Evolutionary conservation across 2,888 invertebrate genomes (phyloP).

Genomic region (Caenorhabditis drosophilae): DNA sequence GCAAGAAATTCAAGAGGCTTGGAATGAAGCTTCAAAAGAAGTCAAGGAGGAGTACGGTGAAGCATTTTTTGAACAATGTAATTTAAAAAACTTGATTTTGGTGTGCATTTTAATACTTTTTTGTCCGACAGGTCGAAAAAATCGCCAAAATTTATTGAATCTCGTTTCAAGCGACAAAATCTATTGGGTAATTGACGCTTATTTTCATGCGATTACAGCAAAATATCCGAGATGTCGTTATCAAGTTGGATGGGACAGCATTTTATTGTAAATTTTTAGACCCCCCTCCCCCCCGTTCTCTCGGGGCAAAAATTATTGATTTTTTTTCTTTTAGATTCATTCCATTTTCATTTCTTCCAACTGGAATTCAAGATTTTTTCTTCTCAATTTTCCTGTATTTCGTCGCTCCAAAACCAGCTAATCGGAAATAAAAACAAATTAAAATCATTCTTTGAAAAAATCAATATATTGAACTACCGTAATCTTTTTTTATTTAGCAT

Average conservation of each 20-base stretch:
- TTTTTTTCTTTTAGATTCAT: constrained; percentile 36
- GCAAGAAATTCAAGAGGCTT: constrained; percentile 33
- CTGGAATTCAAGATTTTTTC: constrained; percentile 42
- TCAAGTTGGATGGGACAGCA: constrained; percentile 54
- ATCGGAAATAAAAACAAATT: too few species aligned
- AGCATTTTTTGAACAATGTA: constrained; percentile 34
- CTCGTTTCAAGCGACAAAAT: constrained; percentile 32
- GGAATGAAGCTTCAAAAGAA: constrained; percentile 27
- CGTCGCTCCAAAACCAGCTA: constrained; percentile 34
- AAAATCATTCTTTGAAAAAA: too few species aligned
- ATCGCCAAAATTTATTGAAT: constrained; percentile 31
- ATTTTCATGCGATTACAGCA: constrained; percentile 63
- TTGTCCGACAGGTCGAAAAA: constrained; percentile 36
- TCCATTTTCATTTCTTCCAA: constrained; percentile 44
- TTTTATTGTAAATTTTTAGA: constrained; percentile 26
- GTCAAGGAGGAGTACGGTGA: constrained; percentile 43
- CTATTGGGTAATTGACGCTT: constrained; percentile 54
- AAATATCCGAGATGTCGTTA: constrained; percentile 52
- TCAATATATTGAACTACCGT: too few species aligned
- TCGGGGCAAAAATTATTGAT: too few species aligned
- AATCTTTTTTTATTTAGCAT: too few species aligned
- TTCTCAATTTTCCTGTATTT: constrained; percentile 20
- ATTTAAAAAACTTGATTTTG: too few species aligned
- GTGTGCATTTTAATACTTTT: too few species aligned
- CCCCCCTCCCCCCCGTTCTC: too few species aligned